Evolutionary conservation across 2,797 vertebrate genomes (phyloP).

Genomic region (Mormyrops boulengeri): DNA sequence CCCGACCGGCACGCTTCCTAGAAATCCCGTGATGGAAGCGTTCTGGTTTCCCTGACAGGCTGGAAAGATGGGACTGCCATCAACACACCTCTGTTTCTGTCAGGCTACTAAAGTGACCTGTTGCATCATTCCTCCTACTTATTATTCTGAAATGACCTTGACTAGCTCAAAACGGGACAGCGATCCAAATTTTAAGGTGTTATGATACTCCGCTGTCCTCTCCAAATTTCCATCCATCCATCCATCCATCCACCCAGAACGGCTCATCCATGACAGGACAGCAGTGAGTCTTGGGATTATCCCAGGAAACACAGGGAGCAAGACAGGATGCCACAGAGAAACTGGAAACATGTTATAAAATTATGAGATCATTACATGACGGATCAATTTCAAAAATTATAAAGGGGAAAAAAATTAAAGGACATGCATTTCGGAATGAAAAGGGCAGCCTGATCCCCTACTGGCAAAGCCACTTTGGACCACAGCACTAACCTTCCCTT

Average conservation of each 20-base stretch:
- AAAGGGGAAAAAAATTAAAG: not conserved
- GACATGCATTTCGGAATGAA: not conserved
- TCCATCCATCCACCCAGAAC: not conserved
- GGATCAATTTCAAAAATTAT: not conserved
- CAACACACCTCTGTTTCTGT: not conserved
- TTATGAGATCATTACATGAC: not conserved
- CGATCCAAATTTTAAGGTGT: not conserved
- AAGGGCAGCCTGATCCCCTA: not conserved
- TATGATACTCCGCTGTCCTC: not conserved
- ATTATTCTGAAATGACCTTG: not conserved
- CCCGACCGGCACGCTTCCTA: conserved; percentile 3
- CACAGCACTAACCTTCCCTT: not conserved
- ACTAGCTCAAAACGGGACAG: conserved; percentile 1
- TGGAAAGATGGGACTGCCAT: not conserved
- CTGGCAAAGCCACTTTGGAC: not conserved
- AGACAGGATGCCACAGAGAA: not conserved
- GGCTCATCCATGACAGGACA: not conserved
- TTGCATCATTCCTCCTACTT: not conserved
- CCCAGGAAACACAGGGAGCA: not conserved
- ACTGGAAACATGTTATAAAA: not conserved
- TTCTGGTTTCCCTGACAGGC: not conserved
- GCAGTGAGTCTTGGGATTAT: not conserved
- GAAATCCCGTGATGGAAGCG: not conserved
- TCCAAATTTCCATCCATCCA: not conserved
- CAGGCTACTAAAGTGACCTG: not conserved